Percentiles rank a stretch among this genome's conserved stretches.
phyloP scores from a whole-genome alignment of 1,140 invertebrate species.

The Trichogramma pretiosum region DNA sequence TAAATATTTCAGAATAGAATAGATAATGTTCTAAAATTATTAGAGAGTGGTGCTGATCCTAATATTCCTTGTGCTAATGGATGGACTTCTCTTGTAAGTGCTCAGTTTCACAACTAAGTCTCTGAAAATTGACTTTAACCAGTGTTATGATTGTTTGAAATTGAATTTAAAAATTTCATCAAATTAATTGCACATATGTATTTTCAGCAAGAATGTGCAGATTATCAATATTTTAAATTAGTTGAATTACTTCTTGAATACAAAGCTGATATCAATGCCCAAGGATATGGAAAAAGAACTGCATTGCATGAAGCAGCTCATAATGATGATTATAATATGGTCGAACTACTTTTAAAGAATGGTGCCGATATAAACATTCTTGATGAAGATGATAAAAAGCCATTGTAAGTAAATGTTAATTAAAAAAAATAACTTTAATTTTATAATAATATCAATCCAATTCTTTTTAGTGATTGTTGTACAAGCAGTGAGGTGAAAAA shows the following conservation, averaged over 20 bases:
- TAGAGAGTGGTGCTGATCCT: conserved; percentile 56
- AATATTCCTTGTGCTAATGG: conserved; percentile 66
- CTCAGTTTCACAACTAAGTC: no score
- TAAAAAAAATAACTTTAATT: no score
- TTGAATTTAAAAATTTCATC: neutral
- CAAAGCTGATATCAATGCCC: conserved; percentile 57
- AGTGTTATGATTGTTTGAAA: neutral
- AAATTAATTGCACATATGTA: neutral
- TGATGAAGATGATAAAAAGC: conserved; percentile 49
- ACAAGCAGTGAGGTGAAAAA: no score
- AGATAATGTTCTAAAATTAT: conserved; percentile 45
- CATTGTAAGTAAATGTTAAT: conserved; percentile 47
- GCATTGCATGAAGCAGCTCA: conserved; percentile 62
- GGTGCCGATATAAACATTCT: conserved; percentile 50
- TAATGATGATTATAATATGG: conserved; percentile 44
- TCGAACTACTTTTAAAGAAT: conserved; percentile 50
- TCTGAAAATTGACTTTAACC: neutral
- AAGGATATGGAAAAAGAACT: conserved; percentile 55
- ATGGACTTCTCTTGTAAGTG: conserved; percentile 66
- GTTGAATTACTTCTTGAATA: conserved; percentile 52
- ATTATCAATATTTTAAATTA: conserved; percentile 51
- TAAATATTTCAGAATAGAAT: conserved; percentile 44
- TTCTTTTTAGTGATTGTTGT: no score
- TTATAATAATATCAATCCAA: no score
- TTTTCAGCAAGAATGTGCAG: conserved; percentile 57